A percentile compares a stretch with the other conserved stretches of the same genome.
Evolutionary conservation across 2,113 vertebrate species (phyloP).

Genomic region (Notechis scutatus): DNA sequence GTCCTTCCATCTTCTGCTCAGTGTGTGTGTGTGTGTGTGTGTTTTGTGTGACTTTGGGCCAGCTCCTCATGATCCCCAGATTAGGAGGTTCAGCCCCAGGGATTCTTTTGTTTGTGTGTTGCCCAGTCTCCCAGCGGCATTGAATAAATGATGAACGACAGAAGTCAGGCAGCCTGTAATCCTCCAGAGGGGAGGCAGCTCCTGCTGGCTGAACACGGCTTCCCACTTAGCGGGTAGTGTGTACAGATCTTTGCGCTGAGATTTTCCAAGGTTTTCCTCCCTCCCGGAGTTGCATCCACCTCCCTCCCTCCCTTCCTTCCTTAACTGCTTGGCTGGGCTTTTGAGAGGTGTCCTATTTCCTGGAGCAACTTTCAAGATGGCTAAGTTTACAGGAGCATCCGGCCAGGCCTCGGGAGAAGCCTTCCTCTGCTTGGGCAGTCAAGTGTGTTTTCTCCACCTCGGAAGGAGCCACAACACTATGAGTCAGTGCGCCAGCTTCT

Average conservation of each 20-base stretch:
- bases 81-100: not conserved
- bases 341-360: not conserved
- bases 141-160: conserved; percentile 21
- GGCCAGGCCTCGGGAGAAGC: conserved; percentile 1
- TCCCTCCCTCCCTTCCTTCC: not conserved
- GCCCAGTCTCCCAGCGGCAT: not conserved
- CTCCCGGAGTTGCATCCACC: not conserved
- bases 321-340: not conserved
- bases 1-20: not conserved
- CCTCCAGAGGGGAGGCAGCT: not conserved
- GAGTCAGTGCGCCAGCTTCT: not conserved
- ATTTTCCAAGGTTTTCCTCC: not conserved
- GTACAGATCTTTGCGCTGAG: not conserved
- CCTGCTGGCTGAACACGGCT: conserved; percentile 16
- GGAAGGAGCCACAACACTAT: not conserved
- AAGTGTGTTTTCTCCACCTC: not conserved
- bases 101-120: not conserved
- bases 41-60: not conserved
- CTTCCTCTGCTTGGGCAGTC: conserved; percentile 19
- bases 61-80: not conserved
- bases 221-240: conserved; percentile 3
- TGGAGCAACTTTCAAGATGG: not conserved
- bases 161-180: not conserved
- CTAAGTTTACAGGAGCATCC: conserved; percentile 1
- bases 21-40: not conserved